Evolutionary conservation across 2,888 invertebrate genomes (phyloP).

Genomic region (Cephus pulcher): DNA sequence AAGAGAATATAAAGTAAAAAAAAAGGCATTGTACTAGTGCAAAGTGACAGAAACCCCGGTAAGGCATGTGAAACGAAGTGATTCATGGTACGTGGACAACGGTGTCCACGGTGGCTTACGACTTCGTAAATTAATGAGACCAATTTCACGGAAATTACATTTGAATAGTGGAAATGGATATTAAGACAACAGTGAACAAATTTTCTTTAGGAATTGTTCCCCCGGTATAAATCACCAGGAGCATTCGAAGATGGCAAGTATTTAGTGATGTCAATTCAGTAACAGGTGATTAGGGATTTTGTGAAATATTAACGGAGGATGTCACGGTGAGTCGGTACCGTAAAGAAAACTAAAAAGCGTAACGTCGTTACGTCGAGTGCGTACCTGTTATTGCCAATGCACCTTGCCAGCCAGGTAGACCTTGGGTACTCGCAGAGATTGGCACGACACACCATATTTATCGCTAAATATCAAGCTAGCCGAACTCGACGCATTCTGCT

Average conservation of each 20-base stretch:
- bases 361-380: neutral
- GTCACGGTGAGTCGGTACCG: neutral
- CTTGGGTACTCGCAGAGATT: neutral
- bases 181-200: neutral
- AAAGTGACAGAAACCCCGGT: neutral
- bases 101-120: neutral
- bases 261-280: neutral
- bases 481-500: neutral
- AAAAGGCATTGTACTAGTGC: neutral
- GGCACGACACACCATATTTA: constrained; percentile 7
- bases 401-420: constrained; percentile 11
- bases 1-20: neutral
- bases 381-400: neutral
- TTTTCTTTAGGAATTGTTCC: neutral
- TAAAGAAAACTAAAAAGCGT: neutral
- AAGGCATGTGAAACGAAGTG: neutral
- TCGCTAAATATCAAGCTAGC: neutral
- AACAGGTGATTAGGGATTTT: neutral
- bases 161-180: neutral
- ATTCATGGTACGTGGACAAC: neutral
- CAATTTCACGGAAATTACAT: neutral
- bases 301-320: neutral
- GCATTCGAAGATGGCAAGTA: neutral
- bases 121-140: neutral
- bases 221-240: neutral